phyloP scores from a whole-genome alignment of 2,888 invertebrate genomes.

The Lepidochitona cinerea region DNA sequence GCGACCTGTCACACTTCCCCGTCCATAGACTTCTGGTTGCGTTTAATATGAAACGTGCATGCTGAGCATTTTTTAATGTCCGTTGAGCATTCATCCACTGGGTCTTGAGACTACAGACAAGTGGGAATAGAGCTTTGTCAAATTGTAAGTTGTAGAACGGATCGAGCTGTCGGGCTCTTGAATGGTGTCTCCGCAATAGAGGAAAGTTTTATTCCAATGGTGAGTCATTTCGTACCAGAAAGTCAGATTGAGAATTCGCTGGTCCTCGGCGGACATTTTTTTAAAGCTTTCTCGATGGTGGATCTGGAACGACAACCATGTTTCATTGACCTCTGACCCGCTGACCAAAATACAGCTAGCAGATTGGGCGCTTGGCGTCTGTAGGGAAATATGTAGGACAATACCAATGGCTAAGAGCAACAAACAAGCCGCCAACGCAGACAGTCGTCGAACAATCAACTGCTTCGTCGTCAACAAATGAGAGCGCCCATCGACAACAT shows the following conservation, averaged over 20 bases:
- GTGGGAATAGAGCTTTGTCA: not conserved
- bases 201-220: conserved; percentile 1
- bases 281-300: not conserved
- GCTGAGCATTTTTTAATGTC: too few species aligned
- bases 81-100: not conserved
- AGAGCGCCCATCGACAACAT: too few species aligned
- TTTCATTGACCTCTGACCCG: not conserved
- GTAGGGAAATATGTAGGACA: not conserved
- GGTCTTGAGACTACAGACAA: not conserved
- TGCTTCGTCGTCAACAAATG: not conserved
- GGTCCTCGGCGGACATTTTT: not conserved
- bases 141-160: not conserved
- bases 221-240: not conserved
- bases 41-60: too few species aligned
- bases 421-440: not conserved
- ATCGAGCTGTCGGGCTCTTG: not conserved
- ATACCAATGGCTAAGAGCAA: not conserved
- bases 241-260: not conserved
- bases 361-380: not conserved
- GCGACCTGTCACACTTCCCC: too few species aligned
- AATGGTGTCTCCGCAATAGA: not conserved
- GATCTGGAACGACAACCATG: not conserved
- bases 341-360: not conserved
- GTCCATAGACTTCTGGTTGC: too few species aligned
- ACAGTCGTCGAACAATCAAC: not conserved